Evolutionary conservation across 2,888 invertebrate species (phyloP).

Genomic region (Himalopsyche kuldschensis): DNA sequence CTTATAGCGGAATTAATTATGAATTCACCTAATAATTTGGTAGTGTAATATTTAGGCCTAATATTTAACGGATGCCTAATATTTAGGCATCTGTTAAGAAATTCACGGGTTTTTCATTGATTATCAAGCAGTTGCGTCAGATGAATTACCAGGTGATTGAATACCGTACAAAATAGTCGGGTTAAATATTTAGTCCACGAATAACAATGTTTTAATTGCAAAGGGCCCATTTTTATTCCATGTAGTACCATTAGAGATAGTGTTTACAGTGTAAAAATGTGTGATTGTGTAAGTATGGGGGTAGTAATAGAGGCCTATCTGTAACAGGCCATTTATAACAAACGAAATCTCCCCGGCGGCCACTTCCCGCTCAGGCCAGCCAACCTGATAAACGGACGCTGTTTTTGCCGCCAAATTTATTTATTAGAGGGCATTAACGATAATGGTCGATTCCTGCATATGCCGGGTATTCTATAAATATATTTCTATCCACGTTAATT

Average conservation of each 20-base stretch:
- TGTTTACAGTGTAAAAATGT: slow-evolving; percentile 13
- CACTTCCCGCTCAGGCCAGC: slow-evolving; percentile 50
- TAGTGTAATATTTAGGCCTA: too few species aligned
- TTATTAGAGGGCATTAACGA: slow-evolving; percentile 55
- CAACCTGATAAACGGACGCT: slow-evolving; percentile 59
- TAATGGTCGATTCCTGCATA: slow-evolving; percentile 48
- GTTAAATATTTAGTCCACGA: too few species aligned
- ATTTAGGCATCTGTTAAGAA: too few species aligned
- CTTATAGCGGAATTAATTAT: too few species aligned
- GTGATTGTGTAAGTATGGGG: slow-evolving; percentile 19
- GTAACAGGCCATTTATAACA: slow-evolving; percentile 53
- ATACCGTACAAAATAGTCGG: too few species aligned
- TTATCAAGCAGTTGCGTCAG: too few species aligned
- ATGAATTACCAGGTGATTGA: too few species aligned
- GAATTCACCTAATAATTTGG: too few species aligned
- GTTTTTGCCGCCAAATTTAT: slow-evolving; percentile 63
- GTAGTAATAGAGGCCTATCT: slow-evolving; percentile 10
- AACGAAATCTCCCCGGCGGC: slow-evolving; percentile 53
- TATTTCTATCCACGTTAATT: not conserved
- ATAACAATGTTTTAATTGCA: too few species aligned
- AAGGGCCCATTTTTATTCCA: not conserved
- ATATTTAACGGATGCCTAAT: too few species aligned
- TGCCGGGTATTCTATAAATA: not conserved
- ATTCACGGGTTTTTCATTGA: too few species aligned
- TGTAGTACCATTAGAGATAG: slow-evolving; percentile 9